Evolutionary conservation across 2,888 invertebrate species (phyloP).

Genomic region (Nomada fucata): DNA sequence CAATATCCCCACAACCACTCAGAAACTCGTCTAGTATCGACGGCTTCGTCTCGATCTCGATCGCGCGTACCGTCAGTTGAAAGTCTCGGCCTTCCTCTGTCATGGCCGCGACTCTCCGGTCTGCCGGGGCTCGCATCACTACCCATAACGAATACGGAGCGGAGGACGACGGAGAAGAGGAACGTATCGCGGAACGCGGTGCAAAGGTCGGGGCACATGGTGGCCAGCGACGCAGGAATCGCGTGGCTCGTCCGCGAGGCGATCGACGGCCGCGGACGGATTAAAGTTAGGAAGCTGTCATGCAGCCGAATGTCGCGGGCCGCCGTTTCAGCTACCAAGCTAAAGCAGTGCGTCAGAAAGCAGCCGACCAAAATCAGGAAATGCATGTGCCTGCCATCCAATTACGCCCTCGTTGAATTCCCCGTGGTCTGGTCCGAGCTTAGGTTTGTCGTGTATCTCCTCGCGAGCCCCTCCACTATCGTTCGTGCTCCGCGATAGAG

Average conservation of each 20-base stretch:
- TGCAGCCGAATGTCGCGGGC: constrained; percentile 70
- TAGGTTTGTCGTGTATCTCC: constrained; percentile 72
- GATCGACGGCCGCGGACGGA: constrained; percentile 65
- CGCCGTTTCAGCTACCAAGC: constrained; percentile 61
- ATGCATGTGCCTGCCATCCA: constrained; percentile 87
- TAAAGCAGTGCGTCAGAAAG: constrained; percentile 70
- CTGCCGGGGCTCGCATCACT: constrained; percentile 56
- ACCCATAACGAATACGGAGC: constrained; percentile 57
- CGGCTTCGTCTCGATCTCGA: constrained; percentile 15
- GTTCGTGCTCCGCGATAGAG: constrained; percentile 4
- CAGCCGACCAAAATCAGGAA: constrained; percentile 80
- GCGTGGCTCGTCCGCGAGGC: constrained; percentile 56
- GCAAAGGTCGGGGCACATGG: constrained; percentile 50
- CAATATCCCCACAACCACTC: not conserved
- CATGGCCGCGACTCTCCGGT: constrained; percentile 71
- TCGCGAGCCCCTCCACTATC: not conserved
- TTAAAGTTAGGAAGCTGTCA: constrained; percentile 68
- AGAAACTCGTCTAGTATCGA: constrained; percentile 3
- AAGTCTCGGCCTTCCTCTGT: constrained; percentile 72
- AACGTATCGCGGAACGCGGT: constrained; percentile 38
- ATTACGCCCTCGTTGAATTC: constrained; percentile 87
- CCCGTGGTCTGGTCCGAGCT: constrained; percentile 89
- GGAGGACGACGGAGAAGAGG: constrained; percentile 45
- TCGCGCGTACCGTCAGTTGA: constrained; percentile 48
- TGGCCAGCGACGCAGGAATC: constrained; percentile 51